Evolutionary conservation across 2,113 vertebrate genomes (phyloP).

Genomic region (Tachycineta bicolor): DNA sequence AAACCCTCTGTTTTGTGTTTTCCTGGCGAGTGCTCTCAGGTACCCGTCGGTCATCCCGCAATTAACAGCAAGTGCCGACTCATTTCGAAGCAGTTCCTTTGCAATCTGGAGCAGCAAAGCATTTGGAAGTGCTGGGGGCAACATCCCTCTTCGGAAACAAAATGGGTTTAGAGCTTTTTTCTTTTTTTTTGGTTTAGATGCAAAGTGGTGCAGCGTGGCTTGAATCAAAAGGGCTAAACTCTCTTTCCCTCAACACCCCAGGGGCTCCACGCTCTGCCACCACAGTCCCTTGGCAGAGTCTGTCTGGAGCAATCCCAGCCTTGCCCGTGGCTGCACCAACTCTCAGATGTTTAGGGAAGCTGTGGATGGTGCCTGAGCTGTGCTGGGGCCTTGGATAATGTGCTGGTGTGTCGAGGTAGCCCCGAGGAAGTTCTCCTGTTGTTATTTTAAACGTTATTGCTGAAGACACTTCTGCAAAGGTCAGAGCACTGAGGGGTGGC

Average conservation of each 20-base stretch:
- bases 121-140: not conserved
- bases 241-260: not conserved
- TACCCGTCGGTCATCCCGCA: not conserved
- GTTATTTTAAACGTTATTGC: not conserved
- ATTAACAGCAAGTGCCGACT: not conserved
- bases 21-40: not conserved
- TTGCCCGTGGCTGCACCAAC: rapidly evolving
- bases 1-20: not conserved
- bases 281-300: not conserved
- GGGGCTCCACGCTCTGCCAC: rapidly evolving
- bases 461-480: slow-evolving; percentile 7
- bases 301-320: not conserved
- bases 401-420: not conserved
- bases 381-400: not conserved
- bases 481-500: not conserved
- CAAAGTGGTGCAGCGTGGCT: not conserved
- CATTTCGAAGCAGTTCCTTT: not conserved
- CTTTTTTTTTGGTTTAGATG: not conserved
- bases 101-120: not conserved
- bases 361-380: not conserved
- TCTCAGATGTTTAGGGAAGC: not conserved
- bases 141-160: not conserved
- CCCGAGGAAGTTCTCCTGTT: not conserved
- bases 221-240: not conserved
- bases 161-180: not conserved